Percentiles rank a stretch among this genome's conserved stretches.
Conservation (phyloP, 2,797 vertebrate genomes). For the Benthosema pterotum region DNA sequence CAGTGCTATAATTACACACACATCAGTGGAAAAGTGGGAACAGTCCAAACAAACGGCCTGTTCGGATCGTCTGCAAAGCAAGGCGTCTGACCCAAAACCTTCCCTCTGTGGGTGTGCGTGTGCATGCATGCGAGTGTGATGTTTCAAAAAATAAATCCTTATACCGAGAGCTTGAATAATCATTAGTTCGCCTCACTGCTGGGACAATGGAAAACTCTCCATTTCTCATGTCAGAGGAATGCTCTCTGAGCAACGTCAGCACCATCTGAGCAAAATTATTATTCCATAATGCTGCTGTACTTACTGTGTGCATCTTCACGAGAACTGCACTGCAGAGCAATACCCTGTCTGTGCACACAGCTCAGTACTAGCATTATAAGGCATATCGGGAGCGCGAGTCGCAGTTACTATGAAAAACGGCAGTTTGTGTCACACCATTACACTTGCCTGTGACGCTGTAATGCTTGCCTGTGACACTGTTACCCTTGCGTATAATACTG, state of each 20-base stretch:
- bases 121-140: conserved; percentile 9
- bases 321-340: too few relatives aligned
- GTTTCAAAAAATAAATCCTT: conserved; percentile 44
- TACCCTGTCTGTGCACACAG: too few relatives aligned
- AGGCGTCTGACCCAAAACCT: conserved; percentile 38
- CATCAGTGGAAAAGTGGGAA: conserved; percentile 72
- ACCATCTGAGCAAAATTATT: conserved; percentile 14
- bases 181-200: conserved; percentile 65
- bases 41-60: conserved; percentile 52
- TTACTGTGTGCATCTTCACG: conserved; percentile 32
- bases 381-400: too few relatives aligned
- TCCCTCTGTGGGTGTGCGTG: conserved; percentile 27
- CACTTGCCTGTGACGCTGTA: too few relatives aligned
- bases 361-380: too few relatives aligned
- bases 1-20: conserved; percentile 80
- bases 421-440: too few relatives aligned
- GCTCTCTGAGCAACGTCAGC: conserved; percentile 25
- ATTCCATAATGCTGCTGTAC: conserved; percentile 11
- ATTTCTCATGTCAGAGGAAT: conserved; percentile 44
- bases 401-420: too few relatives aligned
- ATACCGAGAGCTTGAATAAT: conserved; percentile 63
- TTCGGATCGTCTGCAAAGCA: conserved; percentile 57
- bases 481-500: too few relatives aligned
- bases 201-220: conserved; percentile 72
- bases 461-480: too few relatives aligned